Base-by-base conservation (phyloP, 1,140 invertebrate genomes). In the Leptonema lineaticorne region DNA sequence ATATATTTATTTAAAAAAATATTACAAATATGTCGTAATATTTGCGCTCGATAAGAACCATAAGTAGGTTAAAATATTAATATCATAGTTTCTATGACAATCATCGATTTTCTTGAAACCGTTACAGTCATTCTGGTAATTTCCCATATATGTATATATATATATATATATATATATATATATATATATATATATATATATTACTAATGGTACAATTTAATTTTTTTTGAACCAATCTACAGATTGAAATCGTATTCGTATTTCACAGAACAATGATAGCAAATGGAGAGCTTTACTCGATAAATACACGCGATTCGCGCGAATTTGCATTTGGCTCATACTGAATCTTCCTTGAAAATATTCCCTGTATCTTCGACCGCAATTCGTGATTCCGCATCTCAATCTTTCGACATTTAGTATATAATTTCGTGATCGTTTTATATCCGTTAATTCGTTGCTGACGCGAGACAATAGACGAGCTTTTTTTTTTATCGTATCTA, bases 301-400 rank as follows among this genome's bases (percentile, higher is more conserved):
- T 41, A 41, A 26, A 26, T 53, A 22, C 16, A 14, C 24, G n/a
- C 27, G 27, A 53, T 1, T 53, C 50, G 27, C 14, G 27, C 50
- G 27, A 3, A 53, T 1, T 26, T 53, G 1, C 46, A 20, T 16
- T 50, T 50, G 30, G 30, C 5, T 5, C 2, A 14, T 24, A 24
- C 7, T 50, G 50, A 53, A 53, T 26, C 27, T 24, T 11, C 14
- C 50, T 14, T 5, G 50, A 11, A 26, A 53, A 53, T 24, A 26
- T 53, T 26, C 46, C 50, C 6, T 26, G 8, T 9, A 26, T 53
- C 22, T 1, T 11, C 7, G n/a, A 53, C 50, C 50, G 20, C 50
- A 53, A 26, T 53, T 53, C 50, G 50, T 53, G 50, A 53, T 53
- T 24, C 27, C 22, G 27, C 24, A 53, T 53, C 50, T 1, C 22